Base-by-base conservation (phyloP, 2,888 invertebrate genomes). In the Cremastobaeus sp. region DNA sequence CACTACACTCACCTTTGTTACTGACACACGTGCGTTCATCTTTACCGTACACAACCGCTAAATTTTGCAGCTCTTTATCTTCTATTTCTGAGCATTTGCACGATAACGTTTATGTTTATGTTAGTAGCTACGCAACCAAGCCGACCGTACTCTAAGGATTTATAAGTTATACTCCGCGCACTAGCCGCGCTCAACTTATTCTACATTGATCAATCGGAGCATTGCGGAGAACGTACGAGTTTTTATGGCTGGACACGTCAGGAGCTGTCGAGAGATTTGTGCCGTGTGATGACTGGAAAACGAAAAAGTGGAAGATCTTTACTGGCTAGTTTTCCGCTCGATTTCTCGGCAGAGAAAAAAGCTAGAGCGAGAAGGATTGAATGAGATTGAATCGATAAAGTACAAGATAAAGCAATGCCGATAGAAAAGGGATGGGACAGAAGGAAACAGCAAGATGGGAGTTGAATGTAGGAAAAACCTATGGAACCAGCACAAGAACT, bases 241-340 rank as follows among this genome's bases (percentile, higher is more conserved):
- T 17, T 50, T 55, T 47, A 30, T 43, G 15, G 21, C 15, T 39
- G 54, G 50, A 72, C 72, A 65, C 35, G 34, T 37, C 35, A 6
- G 15, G 43, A 9, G 11, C 20, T 37, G 54, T 54, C 66, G 70
- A 45, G 55, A 45, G 52, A 59, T 64, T 59, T 41, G 54, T 43
- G 64, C 20, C 32, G 41, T 48, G 59, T 39, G 52, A 65, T 48
- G 73, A 70, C 20, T 50, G 60, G 59, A 73, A 54, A 64, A 60
- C 39, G 52, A 15, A 73, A 57, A 76, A 71, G 50, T 32, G 35
- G 70, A 70, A 78, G 81, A 83, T 83, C 81, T 80, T 82, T 79
- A 79, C 82, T 73, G 80, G 82, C 83, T 82, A 83, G 84, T 85
- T 85, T 85, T 82, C 84, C 83, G 79, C 83, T 85, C 84, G 81